Base-by-base conservation (phyloP, 2,888 invertebrate species). In the Acanthosepion esculentum region DNA sequence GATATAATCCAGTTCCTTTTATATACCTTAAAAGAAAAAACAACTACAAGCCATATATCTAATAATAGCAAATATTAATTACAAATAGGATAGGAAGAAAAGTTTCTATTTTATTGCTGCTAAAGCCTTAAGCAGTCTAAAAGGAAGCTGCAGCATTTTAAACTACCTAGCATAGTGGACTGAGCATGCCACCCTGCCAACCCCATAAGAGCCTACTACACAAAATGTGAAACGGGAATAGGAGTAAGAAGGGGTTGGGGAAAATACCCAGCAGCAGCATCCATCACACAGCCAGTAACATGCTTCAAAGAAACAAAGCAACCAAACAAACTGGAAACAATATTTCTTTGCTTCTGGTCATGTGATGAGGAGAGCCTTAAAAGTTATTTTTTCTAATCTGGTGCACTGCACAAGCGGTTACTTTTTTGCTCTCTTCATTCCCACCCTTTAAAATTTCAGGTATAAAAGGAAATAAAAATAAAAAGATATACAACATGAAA, bases 261-360 rank as follows among this genome's bases (percentile, higher is more conserved):
- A 78, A 78, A 94, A 53, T 94, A 59, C 53, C n/a, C 50, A 59
- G 92, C 48, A 94, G 94, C 94, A 94, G 94, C 94, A 94, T 93
- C 93, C 93, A 93, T 94, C 64, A 64, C 92, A 94, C 33, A 20
- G 94, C 94, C 94, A 94, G 64, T 55, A 33, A 94, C 64, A 94
- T 94, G 94, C 94, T 94, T n/a, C 94, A 94, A 94, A 94, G 94
- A 94, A 94, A 94, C 64, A 94, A 94, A 53, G 59, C 41, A 59
- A 59, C 94, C 94, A 94, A 64, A 94, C 59, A 33, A 59, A 41
- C 59, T 94, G 94, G 94, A 64, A 55, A 94, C 94, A 94, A 48
- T 59, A 33, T 94, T 94, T 94, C 94, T 59, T 94, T 94, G 59
- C 59, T 94, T 94, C 64, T 94, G 94, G 94, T 26, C 33, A 55